Base-by-base conservation (phyloP, 2,888 invertebrate genomes). In the Peribatodes rhomboidaria region DNA sequence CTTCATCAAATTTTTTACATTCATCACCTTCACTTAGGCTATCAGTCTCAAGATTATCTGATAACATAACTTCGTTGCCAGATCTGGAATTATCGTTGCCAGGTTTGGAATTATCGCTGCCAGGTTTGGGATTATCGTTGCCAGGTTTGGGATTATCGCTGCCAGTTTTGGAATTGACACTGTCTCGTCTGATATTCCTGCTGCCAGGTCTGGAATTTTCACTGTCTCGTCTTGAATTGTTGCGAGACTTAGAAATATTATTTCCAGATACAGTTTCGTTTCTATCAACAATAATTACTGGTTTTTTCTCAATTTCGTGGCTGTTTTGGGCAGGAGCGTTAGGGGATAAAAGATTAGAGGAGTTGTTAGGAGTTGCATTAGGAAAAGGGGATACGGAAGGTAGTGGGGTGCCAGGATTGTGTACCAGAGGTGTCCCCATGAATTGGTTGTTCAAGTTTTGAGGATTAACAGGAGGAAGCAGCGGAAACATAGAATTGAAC, bases 1-100 rank as follows among this genome's bases (percentile, higher is more conserved):
- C 63, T 1, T 64, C 55, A 9, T 62, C 57, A 44, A 68, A 68
- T 3, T 53, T 57, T 20, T 49, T 22, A 0, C 9, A 11, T 0
- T 53, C 50, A 1, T 63, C 55, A 0, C 37, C 59, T 1, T 33
- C 35, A 39, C 22, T 22, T 52, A 35, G 13, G 16, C 20, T 44
- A 16, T 20, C 31, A n/a, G 9, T 44, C 16, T 18, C 54, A 0
- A 31, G 11, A 16, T 11, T 54, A 16, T 10, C 4, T 13, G 14
- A 14, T 31, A 44, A 2, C 27, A 47, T 13, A n/a, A n/a, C n/a
- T n/a, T 18, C n/a, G 4, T 46, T n/a, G 8, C 10, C 54, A 3
- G 31, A n/a, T 35, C 20, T 33, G 14, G n/a, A 16, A 27, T 10
- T 52, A 27, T 18, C n/a, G 4, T 46, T n/a, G 8, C 10, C 54